Base-by-base conservation (phyloP, 92 coral and sea anemone genomes). In the Paramuricea clavata region DNA sequence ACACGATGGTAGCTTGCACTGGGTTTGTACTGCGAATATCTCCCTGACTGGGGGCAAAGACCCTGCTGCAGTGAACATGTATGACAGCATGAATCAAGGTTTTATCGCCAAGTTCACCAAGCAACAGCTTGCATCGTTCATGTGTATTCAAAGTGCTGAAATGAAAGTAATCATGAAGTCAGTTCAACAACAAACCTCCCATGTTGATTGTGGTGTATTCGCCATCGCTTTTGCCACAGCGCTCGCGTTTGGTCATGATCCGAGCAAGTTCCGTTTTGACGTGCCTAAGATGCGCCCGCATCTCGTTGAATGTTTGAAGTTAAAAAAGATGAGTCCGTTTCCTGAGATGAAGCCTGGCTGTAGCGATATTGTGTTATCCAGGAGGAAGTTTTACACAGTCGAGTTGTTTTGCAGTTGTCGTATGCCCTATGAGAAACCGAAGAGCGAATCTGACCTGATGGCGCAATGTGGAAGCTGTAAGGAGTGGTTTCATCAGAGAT, bases 11-110 rank as follows among this genome's bases (percentile, higher is more conserved):
- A 65, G 69, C 64, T 52, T 82, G 5, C 93, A 92, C 85, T 89
- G 95, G 95, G 92, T 92, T 11, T 85, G 95, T 64, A 68, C 87
- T 19, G 86, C 92, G 11, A 89, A 85, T 49, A 54, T 89, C 61
- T 33, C 84, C 12, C 30, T 59, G 19, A 87, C 85, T 35, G 87
- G 76, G 23, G 69, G 78, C 0, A 76, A 82, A 62, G 84, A 79
- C 16, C 57, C 72, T n/a, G 83, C 74, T 11, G 78, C 78, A 15
- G 86, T 89, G 22, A 56, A 80, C 81, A 89, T 85, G 81, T 89
- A 62, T 69, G 91, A 92, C 85, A 92, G 94, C 77, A 81, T 82
- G 39, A 86, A 82, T 22, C 57, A 61, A 69, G 89, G 90, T 15
- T 31, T 39, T 31, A 74, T 83, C 6, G 62, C 73, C 2, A 74